Base-by-base conservation (phyloP, 2,888 invertebrate species). In the Diplolepis rosae region DNA sequence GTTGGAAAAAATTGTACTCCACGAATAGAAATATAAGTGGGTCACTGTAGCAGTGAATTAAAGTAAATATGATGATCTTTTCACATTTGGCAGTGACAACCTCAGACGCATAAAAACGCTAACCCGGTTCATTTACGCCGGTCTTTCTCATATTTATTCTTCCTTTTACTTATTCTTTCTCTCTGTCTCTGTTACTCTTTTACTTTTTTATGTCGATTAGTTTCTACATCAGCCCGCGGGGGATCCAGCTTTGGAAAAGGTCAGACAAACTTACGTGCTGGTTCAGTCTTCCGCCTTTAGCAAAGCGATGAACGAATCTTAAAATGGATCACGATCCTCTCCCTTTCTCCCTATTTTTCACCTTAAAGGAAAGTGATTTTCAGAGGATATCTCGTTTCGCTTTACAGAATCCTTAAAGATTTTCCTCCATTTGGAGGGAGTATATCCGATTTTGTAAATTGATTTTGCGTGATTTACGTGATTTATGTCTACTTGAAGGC, bases 11-110 rank as follows among this genome's bases (percentile, higher is more conserved):
- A n/a, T 18, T 28, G 35, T 27, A 24, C 50, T 51, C 30, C 51
- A 65, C 61, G 56, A 77, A 73, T 77, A 79, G 78, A 73, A 77
- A 68, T 76, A 75, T 80, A 85, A 84, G 81, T 85, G 79, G 84
- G 82, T 85, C 85, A 84, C 81, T 83, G 80, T 80, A 79, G 81
- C 81, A 84, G 79, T 82, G 80, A 77, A 81, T 82, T 81, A 82
- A 79, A 75, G 76, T 77, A 79, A 78, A 76, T 76, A 73, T 66
- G 73, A 69, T 75, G 66, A 76, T 79, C 73, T 72, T 78, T 80
- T 77, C 82, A 81, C 83, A 83, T 84, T 84, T 79, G 79, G 77
- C 77, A 72, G 75, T 75, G 81, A 81, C 83, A 71, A 82, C 76
- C 71, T 79, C 84, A 84, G 85, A 84, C 84, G 76, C 72, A 79